Base-by-base conservation (phyloP, 2,888 invertebrate species). In the Chaetoderma sp. region DNA sequence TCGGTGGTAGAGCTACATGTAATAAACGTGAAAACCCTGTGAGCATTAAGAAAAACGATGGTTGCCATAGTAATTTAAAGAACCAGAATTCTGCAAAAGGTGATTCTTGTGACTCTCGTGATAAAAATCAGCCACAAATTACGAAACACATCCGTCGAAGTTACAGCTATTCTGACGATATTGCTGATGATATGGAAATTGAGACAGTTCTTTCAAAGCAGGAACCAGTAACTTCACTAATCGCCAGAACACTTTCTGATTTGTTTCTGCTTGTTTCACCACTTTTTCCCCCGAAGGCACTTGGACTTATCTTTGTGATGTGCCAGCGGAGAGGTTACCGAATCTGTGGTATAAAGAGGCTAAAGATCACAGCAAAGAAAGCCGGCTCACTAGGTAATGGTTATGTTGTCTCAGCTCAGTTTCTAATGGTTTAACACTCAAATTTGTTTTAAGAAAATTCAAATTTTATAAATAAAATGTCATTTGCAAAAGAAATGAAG, bases 1-100 rank as follows among this genome's bases (percentile, higher is more conserved):
- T 84, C 64, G 83, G 83, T 30, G 83, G 83, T 13, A 65, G 83
- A 18, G 79, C 82, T 5, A 77, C 80, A 8, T 23, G 77, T 79
- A 4, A 75, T 83, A 45, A 78, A 81, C 58, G 78, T 81, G 0
- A 83, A 82, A 5, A 67, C 76, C 39, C 77, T 77, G n/a, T n/a
- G n/a, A n/a, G n/a, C n/a, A n/a, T n/a, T n/a, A n/a, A n/a, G n/a
- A n/a, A n/a, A n/a, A n/a, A n/a, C n/a, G n/a, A n/a, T n/a, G n/a
- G n/a, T n/a, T n/a, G n/a, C n/a, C n/a, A n/a, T n/a, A n/a, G n/a
- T n/a, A n/a, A n/a, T n/a, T n/a, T n/a, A n/a, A n/a, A n/a, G n/a
- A n/a, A n/a, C n/a, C n/a, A n/a, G n/a, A n/a, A n/a, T n/a, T n/a
- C n/a, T n/a, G n/a, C n/a, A n/a, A n/a, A n/a, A n/a, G n/a, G n/a